Evolutionary conservation across 1,140 invertebrate species (phyloP).

Genomic region (Sycobia sp.): DNA sequence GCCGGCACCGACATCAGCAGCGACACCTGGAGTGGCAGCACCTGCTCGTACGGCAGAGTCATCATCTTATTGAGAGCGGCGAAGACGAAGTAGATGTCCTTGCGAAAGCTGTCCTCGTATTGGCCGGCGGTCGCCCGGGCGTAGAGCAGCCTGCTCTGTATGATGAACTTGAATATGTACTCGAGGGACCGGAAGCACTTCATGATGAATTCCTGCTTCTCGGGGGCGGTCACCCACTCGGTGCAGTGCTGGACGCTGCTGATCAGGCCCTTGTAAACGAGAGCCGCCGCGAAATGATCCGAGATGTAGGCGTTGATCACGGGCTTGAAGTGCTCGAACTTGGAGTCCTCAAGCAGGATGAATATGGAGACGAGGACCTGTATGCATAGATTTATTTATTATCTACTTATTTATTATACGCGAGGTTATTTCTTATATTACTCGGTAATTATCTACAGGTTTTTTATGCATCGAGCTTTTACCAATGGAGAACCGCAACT

Average conservation of each 20-base stretch:
- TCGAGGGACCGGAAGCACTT: constrained; percentile 90
- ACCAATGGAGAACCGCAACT: too few species aligned
- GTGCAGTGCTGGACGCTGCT: constrained; percentile 91
- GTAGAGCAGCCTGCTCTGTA: constrained; percentile 89
- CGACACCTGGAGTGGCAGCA: constrained; percentile 79
- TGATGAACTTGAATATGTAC: constrained; percentile 94
- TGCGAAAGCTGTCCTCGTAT: constrained; percentile 83
- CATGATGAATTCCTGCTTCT: constrained; percentile 85
- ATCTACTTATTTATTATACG: too few species aligned
- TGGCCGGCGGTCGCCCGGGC: constrained; percentile 84
- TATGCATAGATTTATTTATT: neutral
- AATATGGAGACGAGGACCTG: constrained; percentile 82
- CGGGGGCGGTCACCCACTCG: constrained; percentile 81
- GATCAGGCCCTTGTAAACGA: constrained; percentile 91
- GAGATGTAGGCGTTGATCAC: constrained; percentile 96
- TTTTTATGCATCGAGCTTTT: too few species aligned
- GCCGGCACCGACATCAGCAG: constrained; percentile 67
- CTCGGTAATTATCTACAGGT: too few species aligned
- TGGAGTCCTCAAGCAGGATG: constrained; percentile 86
- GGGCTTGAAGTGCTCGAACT: constrained; percentile 94
- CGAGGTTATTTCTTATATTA: too few species aligned
- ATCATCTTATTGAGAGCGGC: constrained; percentile 78
- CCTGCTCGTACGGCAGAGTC: constrained; percentile 72
- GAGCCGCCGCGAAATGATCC: constrained; percentile 91
- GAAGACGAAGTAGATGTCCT: constrained; percentile 78